Evolutionary conservation across 2,888 invertebrate species (phyloP).

Genomic region (Cerceris ruficornis): DNA sequence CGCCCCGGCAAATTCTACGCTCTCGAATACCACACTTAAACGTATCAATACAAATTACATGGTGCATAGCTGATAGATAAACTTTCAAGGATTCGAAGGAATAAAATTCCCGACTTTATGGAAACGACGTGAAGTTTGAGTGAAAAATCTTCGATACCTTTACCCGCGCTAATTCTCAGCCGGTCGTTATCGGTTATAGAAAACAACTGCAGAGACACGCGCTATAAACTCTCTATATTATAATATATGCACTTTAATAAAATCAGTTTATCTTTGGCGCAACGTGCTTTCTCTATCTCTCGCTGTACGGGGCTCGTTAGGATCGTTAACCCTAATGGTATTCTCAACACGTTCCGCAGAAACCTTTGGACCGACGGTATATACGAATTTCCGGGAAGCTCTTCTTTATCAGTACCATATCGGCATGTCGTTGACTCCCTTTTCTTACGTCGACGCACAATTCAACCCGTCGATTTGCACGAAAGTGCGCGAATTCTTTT

Average conservation of each 20-base stretch:
- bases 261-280: conserved; percentile 39
- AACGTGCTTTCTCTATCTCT: conserved; percentile 26
- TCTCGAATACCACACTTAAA: too few species aligned
- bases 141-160: neutral
- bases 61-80: too few species aligned
- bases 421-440: conserved; percentile 22
- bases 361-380: conserved; percentile 36
- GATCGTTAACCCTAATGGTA: conserved; percentile 61
- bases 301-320: conserved; percentile 38
- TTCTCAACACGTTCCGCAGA: conserved; percentile 53
- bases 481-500: conserved; percentile 17
- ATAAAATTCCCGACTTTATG: too few species aligned
- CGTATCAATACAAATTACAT: too few species aligned
- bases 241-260: conserved; percentile 9
- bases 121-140: too few species aligned
- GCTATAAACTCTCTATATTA: neutral
- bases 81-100: too few species aligned
- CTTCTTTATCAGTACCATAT: conserved; percentile 40
- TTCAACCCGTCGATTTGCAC: conserved; percentile 21
- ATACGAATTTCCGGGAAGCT: conserved; percentile 49
- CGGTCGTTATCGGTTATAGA: neutral
- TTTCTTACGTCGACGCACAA: conserved; percentile 10
- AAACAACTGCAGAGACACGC: neutral
- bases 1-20: too few species aligned
- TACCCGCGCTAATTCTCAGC: neutral